Evolutionary conservation across 2,888 invertebrate species (phyloP), one percentile per base, ranked within the genome.

Genomic region (Dichetophora obliterata): DNA sequence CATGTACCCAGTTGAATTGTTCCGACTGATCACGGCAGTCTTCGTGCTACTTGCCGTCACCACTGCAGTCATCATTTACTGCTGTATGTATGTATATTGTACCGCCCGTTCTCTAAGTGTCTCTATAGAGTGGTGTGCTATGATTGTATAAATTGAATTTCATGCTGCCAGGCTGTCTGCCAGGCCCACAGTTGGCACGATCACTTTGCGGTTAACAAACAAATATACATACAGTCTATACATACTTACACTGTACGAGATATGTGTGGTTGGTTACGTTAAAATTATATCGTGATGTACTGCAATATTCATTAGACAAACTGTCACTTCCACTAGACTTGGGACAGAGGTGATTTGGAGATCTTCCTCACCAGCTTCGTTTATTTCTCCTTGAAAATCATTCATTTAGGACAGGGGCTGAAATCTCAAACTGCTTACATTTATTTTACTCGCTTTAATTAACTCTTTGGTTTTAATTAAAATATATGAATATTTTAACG

Each of bases 91-190:
- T 8, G 6, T 43, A 43, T 43, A 14, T 43, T 11, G 11, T 43
- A 43, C 14, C 43, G 43, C 14, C 43, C 43, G 14, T 54, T 19
- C 54, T 19, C 54, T 19, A 54, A 54, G 54, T 54, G 50, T 48
- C 50, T 68, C 3, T n/a, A 48, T 43, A 48, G 43, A 48, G n/a
- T 50, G 22, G 27, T 24, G 27, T 24, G 19, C 50, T 48, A 34
- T 70, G 54, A 19, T 34, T 54, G 70, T 52, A 16, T 31, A 52
- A 70, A 70, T 70, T 54, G 37, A 54, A 34, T 77, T 75, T 75
- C 76, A 65, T 75, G 78, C 75, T 80, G 82, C 82, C 82, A 82
- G 52, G 71, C 59, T 82, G 82, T 82, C 82, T 82, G 80, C 80
- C 81, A 77, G 66, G 79, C 71, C 76, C 77, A 77, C 54, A 34